These are phyloP conservation scores for Papilio protenor DNA, from an alignment of 2,888 invertebrate genomes.

Conservation along the genomic window DNA sequence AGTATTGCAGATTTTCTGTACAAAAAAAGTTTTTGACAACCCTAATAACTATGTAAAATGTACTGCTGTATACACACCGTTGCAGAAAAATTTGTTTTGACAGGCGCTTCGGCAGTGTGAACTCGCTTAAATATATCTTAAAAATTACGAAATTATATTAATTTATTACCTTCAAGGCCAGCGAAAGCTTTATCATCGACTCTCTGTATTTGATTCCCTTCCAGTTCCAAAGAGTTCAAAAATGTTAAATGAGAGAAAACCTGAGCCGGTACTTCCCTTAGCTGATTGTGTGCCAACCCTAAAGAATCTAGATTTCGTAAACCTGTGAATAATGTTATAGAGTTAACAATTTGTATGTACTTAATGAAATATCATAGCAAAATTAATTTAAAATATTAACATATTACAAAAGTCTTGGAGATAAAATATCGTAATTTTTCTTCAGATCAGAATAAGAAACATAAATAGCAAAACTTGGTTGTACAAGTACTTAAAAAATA, in stretches of 20 bases:
- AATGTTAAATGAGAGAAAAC: constrained; percentile 92
- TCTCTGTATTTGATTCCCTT: constrained; percentile 92
- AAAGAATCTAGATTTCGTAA: constrained; percentile 92
- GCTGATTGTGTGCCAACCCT: constrained; percentile 93
- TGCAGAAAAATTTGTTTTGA: too few relatives aligned
- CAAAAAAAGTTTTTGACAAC: constrained; percentile 45
- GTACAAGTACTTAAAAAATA: constrained; percentile 9
- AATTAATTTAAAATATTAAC: neutral
- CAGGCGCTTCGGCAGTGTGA: neutral
- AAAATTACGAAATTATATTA: neutral
- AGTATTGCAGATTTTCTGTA: constrained; percentile 94
- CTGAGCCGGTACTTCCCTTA: constrained; percentile 90
- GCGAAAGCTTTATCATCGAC: constrained; percentile 94
- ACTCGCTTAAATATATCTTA: neutral
- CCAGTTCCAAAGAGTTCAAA: constrained; percentile 94
- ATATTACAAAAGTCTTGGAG: too few relatives aligned
- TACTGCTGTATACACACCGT: too few relatives aligned
- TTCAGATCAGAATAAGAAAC: neutral
- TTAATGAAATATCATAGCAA: neutral
- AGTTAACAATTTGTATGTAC: neutral
- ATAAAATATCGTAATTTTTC: neutral
- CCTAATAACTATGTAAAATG: too few relatives aligned
- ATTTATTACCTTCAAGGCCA: constrained; percentile 91
- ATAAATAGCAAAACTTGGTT: too few relatives aligned
- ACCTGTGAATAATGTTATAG: constrained; percentile 80